A percentile compares a stretch with the other conserved stretches of the same genome.
These are phyloP conservation scores for Pseudomyrmex pallidus DNA, from an alignment of 1,140 invertebrate species.

Conservation along the genomic window DNA sequence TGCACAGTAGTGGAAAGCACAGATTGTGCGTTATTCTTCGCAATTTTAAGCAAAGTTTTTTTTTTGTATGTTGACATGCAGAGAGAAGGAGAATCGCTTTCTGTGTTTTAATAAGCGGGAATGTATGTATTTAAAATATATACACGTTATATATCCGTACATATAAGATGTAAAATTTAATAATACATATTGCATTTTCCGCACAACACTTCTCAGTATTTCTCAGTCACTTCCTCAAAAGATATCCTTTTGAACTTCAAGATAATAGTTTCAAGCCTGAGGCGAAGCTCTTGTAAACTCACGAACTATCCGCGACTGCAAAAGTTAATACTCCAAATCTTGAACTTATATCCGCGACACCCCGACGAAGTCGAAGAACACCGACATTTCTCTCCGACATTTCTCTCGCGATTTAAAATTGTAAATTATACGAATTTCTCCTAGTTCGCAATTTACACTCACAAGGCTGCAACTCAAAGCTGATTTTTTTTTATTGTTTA, in stretches of 20 bases:
- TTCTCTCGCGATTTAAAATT: conserved; percentile 18
- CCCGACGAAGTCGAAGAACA: not conserved
- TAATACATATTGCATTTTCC: conserved; percentile 43
- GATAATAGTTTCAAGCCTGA: conserved; percentile 38
- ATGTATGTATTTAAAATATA: not conserved
- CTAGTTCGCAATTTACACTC: not conserved
- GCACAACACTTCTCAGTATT: conserved; percentile 40
- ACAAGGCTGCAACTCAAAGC: no score
- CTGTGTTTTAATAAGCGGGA: not conserved
- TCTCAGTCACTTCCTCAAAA: conserved; percentile 6
- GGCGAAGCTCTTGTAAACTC: conserved; percentile 19
- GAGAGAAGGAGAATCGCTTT: not conserved
- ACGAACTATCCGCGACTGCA: conserved; percentile 31
- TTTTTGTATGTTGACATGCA: no score
- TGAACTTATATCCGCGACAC: conserved; percentile 22
- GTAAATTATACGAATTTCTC: conserved; percentile 37
- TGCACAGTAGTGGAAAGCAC: no score
- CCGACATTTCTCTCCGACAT: not conserved
- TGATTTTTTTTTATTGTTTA: no score
- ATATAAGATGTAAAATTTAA: conserved; percentile 27
- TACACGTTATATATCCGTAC: not conserved
- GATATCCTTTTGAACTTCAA: conserved; percentile 44
- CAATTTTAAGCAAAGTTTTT: no score
- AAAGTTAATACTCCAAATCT: conserved; percentile 34
- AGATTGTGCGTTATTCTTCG: no score